Evolutionary conservation across 2,113 vertebrate genomes (phyloP), one percentile per base, ranked within the genome.

Genomic region (Helogale parvula): DNA sequence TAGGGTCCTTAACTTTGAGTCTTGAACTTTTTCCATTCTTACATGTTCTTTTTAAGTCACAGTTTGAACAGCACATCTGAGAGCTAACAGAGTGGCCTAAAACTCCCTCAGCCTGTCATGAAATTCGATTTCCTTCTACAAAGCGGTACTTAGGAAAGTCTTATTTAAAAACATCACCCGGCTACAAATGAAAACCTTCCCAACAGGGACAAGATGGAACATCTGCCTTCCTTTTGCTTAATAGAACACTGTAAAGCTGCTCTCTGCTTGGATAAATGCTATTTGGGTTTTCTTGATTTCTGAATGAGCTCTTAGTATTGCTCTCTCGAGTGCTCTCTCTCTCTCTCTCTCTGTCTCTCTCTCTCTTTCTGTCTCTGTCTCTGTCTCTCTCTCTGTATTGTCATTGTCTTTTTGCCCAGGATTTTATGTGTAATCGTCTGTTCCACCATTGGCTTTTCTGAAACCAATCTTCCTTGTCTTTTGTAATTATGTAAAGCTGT

Each of bases 381-480:
- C 50, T 50, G 12, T 23, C 57, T 15, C 66, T 66, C 76, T 74
- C 95, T 96, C 8, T 9, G 63, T 80, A 86, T 80, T 92, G 82
- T 93, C 95, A 90, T 90, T 96, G 90, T 96, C 93, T 92, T 50
- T 90, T 94, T 97, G 94, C 80, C 96, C 96, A 91, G 85, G 90
- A 96, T 96, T 97, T 90, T 93, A 72, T 84, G 81, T 87, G 90
- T 97, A 97, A 97, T 97, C 72, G 0, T 95, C 95, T 97, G 91
- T 97, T 93, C 93, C 91, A 94, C 94, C 86, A 95, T 2, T 93
- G 90, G 85, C 81, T 94, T 97, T 98, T 98, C 76, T 97, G 85
- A 97, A 97, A 97, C 92, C 96, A 98, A 93, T 96, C 95, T 97
- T 95, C 94, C 97, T 96, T 96, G 93, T 94, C 97, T 96, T 98